Evolutionary conservation across 2,888 invertebrate genomes (phyloP), one percentile per base, ranked within the genome.

Genomic region (Nemurella pictetii): DNA sequence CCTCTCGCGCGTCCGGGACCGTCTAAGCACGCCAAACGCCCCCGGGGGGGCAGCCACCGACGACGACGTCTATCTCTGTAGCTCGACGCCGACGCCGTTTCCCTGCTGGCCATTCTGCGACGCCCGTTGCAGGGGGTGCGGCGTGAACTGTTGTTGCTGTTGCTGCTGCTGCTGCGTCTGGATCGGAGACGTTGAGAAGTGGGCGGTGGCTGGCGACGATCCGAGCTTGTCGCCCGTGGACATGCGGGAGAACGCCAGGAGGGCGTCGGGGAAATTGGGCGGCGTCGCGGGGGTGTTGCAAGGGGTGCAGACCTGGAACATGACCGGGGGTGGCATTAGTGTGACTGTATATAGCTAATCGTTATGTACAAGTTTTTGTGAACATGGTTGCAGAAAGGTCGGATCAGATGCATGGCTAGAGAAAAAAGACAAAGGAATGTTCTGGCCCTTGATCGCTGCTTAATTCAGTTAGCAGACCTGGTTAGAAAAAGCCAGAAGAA

Each of bases 251-350:
- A 98, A 96, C 84, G 97, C 97, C 87, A 96, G 92, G 87, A 98
- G 91, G 30, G 97, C 95, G 89, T 98, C 98, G 2, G 97, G 97
- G 89, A 98, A 98, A 91, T 97, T 97, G 36, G 98, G 97, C 80
- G 97, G 98, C 81, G 98, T 98, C 83, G 97, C 97, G 84, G 98
- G 98, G 85, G 97, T 98, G 90, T 98, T 98, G 89, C 97, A 97
- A 27, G 97, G 98, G 83, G 97, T 97, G 93, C 96, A 96, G 91
- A 95, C 91, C 95, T 97, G 93, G 80, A 90, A 89, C 83, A 86
- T 85, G 30, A 28, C 26, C 30, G 36, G 20, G 4, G 32, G 35
- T n/a, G 25, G 35, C 9, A 28, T 75, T 75, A 75, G 75, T 27
- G 26, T 9, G n/a, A 73, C 5, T 73, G 73, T n/a, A n/a, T n/a